Conservation (phyloP, 1,140 invertebrate genomes). For the Bemisia tabaci region DNA sequence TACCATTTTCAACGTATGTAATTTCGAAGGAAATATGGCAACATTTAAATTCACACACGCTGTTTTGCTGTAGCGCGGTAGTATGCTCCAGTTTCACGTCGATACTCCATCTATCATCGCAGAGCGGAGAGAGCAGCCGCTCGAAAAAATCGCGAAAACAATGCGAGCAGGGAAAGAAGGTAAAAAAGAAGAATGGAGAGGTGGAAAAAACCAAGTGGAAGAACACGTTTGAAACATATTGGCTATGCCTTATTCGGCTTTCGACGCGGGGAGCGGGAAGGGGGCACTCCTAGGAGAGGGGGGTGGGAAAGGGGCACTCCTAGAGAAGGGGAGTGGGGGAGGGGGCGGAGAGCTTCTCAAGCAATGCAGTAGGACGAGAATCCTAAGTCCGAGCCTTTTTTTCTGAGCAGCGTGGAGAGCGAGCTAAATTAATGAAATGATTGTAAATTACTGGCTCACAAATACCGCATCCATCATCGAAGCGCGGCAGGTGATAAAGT, state of each 20-base stretch:
- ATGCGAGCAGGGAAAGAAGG: not conserved
- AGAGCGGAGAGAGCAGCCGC: not conserved
- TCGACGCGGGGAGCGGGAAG: not conserved
- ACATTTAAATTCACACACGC: no score
- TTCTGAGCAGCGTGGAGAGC: not conserved
- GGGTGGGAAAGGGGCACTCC: not conserved
- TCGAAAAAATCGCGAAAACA: not conserved
- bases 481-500: not conserved
- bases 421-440: not conserved
- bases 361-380: not conserved
- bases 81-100: not conserved
- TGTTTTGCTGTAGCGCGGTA: no score
- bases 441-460: not conserved
- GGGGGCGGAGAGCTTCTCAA: not conserved
- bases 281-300: not conserved
- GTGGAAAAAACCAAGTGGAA: not conserved
- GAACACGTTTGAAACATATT: not conserved
- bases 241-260: not conserved
- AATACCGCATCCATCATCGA: not conserved
- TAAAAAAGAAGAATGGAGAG: not conserved
- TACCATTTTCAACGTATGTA: no score
- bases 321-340: not conserved
- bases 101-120: not conserved
- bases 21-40: no score
- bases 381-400: not conserved